These are phyloP conservation scores for Neodiprion fabricii DNA, from an alignment of 1,140 invertebrate genomes.

Conservation along the genomic window DNA sequence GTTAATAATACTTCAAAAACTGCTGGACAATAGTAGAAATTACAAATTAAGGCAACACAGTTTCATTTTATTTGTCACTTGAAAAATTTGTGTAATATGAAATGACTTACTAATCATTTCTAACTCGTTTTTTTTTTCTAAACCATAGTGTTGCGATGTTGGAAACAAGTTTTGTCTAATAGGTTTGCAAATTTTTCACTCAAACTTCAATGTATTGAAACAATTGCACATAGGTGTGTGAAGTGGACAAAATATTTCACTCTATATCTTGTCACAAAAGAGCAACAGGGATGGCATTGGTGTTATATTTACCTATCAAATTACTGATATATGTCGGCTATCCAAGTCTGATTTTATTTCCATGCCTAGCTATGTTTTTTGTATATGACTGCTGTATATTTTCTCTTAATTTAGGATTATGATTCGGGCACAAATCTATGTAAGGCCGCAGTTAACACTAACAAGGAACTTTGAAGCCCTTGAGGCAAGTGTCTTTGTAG, in stretches of 20 bases:
- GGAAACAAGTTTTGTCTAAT: too few species aligned
- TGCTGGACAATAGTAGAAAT: neutral
- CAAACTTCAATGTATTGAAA: too few species aligned
- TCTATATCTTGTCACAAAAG: neutral
- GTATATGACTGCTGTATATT: neutral
- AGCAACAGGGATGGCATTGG: slow-evolving; percentile 6
- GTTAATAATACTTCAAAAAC: slow-evolving; percentile 1
- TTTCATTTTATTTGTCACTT: slow-evolving; percentile 8
- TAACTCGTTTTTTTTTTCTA: too few species aligned
- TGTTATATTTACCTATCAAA: neutral
- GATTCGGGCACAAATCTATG: slow-evolving; percentile 64
- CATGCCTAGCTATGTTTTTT: neutral
- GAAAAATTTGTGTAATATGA: neutral
- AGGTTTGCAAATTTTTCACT: too few species aligned
- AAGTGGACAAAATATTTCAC: neutral
- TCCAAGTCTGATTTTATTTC: neutral
- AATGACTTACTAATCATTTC: too few species aligned
- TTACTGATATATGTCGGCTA: too few species aligned
- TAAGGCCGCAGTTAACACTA: slow-evolving; percentile 63
- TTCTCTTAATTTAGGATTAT: slow-evolving; percentile 31
- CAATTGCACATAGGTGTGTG: too few species aligned
- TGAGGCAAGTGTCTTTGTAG: slow-evolving; percentile 63
- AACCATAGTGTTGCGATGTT: too few species aligned
- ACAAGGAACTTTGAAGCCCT: slow-evolving; percentile 64
- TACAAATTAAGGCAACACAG: slow-evolving; percentile 1